phyloP scores from a whole-genome alignment of 2,888 invertebrate genomes.

The Unio delphinus region DNA sequence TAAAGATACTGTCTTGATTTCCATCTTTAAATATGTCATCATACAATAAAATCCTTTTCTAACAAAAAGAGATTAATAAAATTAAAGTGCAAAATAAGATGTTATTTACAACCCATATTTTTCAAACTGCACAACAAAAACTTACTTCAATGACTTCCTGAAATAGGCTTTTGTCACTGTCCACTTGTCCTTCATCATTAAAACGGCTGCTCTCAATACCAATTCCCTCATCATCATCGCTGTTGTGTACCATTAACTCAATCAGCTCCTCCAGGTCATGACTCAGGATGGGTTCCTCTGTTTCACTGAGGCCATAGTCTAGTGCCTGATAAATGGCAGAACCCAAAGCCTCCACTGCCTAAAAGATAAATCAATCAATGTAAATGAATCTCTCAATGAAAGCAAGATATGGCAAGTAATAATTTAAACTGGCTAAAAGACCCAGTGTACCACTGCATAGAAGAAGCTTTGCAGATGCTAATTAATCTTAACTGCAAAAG shows the following conservation, averaged over 20 bases:
- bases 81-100: too few relatives aligned
- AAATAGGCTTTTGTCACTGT: slow-evolving; percentile 68
- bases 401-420: too few relatives aligned
- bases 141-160: slow-evolving; percentile 78
- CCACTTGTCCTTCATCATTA: slow-evolving; percentile 47
- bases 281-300: slow-evolving; percentile 89
- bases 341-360: slow-evolving; percentile 87
- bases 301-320: slow-evolving; percentile 88
- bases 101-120: too few relatives aligned
- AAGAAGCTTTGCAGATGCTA: too few relatives aligned
- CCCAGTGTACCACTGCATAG: too few relatives aligned
- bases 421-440: too few relatives aligned
- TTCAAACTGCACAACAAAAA: background rate
- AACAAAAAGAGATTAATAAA: too few relatives aligned
- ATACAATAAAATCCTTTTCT: too few relatives aligned
- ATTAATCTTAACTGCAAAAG: too few relatives aligned
- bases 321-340: slow-evolving; percentile 89
- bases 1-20: too few relatives aligned
- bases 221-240: slow-evolving; percentile 77
- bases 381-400: too few relatives aligned
- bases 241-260: slow-evolving; percentile 86
- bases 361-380: slow-evolving; percentile 65
- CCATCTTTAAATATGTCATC: too few relatives aligned
- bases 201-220: slow-evolving; percentile 75
- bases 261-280: slow-evolving; percentile 89